A percentile compares a stretch with the other conserved stretches of the same genome.
These are phyloP conservation scores for Ptilodon capucinus DNA, from an alignment of 2,888 invertebrate genomes.

Conservation along the genomic window DNA sequence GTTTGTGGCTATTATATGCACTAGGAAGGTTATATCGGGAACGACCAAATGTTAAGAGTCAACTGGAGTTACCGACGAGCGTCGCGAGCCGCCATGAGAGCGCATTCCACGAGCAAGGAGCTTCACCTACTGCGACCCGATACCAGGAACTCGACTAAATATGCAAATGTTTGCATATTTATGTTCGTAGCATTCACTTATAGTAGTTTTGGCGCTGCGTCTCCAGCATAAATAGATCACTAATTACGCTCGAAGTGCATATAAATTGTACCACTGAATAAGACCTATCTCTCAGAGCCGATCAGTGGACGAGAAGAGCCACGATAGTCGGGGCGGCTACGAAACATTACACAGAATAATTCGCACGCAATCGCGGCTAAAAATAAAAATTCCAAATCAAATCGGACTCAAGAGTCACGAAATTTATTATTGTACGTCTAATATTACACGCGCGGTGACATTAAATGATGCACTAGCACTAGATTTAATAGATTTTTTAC, in stretches of 20 bases:
- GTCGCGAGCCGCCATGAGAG: background rate
- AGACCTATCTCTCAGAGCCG: background rate
- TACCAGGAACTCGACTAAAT: conserved; percentile 4
- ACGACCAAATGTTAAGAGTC: background rate
- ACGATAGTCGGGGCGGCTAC: background rate
- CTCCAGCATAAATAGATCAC: background rate
- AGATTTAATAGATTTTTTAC: too few species aligned
- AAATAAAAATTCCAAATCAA: conserved; percentile 35
- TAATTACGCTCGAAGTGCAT: conserved; percentile 38
- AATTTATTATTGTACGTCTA: conserved; percentile 40
- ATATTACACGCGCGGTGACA: conserved; percentile 34
- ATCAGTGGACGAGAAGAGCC: background rate
- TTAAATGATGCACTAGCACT: conserved; percentile 8
- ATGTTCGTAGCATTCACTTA: conserved; percentile 32
- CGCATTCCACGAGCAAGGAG: background rate
- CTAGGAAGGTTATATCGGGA: conserved; percentile 5
- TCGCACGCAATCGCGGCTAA: conserved; percentile 24
- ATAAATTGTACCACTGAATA: conserved; percentile 4
- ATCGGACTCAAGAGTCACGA: conserved; percentile 28
- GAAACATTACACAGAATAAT: conserved; percentile 1
- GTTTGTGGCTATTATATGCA: background rate
- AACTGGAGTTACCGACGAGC: background rate
- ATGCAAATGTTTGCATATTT: conserved; percentile 4
- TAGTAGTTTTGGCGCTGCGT: conserved; percentile 40
- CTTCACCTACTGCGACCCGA: background rate